Evolutionary conservation across 2,113 vertebrate genomes (phyloP).

Genomic region (Erpornis zantholeuca): DNA sequence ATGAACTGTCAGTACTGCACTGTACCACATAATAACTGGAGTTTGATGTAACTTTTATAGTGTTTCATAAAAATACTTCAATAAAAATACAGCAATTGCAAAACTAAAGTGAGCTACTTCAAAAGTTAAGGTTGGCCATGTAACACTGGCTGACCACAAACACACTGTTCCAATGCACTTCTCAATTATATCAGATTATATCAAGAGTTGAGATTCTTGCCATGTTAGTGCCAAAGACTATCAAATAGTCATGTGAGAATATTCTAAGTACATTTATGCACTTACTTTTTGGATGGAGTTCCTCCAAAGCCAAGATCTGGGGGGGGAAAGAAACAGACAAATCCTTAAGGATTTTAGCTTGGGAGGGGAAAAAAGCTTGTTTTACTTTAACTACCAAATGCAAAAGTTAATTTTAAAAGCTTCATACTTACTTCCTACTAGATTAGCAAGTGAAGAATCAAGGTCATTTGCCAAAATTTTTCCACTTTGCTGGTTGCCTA

Average conservation of each 20-base stretch:
- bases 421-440: constrained; percentile 84
- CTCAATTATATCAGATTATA: not conserved
- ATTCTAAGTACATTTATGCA: not conserved
- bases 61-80: not conserved
- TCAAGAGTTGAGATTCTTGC: not conserved
- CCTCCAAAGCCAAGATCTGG: constrained; percentile 89
- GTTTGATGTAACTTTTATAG: not conserved
- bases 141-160: not conserved
- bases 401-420: not conserved
- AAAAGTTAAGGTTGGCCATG: rapidly evolving
- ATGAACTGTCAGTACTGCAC: not conserved
- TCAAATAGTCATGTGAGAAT: not conserved
- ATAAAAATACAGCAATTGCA: not conserved
- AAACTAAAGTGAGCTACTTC: not conserved
- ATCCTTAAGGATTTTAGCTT: not conserved
- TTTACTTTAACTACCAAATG: not conserved
- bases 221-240: not conserved
- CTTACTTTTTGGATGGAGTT: constrained; percentile 87
- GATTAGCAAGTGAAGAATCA: constrained; percentile 85
- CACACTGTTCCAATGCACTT: not conserved
- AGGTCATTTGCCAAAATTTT: constrained; percentile 83
- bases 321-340: not conserved
- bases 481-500: constrained; percentile 71
- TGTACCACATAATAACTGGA: not conserved
- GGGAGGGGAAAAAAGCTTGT: rapidly evolving